Percentiles rank a stretch among this genome's conserved stretches.
Evolutionary conservation across 2,113 vertebrate species (phyloP).

Genomic region (Pangasianodon gigas): DNA sequence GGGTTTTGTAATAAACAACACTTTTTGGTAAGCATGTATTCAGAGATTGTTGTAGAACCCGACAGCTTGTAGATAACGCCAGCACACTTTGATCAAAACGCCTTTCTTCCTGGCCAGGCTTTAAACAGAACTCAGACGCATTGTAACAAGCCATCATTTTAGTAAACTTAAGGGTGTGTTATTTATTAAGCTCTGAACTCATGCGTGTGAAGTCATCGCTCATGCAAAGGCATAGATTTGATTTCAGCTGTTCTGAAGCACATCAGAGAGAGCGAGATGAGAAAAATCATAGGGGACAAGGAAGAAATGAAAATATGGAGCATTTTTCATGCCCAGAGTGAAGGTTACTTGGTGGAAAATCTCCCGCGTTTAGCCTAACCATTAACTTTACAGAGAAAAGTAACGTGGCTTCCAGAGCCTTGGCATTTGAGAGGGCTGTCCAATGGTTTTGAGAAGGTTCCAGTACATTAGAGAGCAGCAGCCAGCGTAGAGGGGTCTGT

Average conservation of each 20-base stretch:
- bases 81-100: conserved; percentile 37
- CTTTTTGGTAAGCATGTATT: background rate
- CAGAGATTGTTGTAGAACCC: conserved; percentile 5
- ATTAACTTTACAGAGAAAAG: conserved; percentile 50
- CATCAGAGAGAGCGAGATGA: conserved; percentile 30
- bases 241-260: conserved; percentile 48
- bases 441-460: conserved; percentile 32
- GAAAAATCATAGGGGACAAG: background rate
- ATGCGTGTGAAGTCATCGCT: conserved; percentile 55
- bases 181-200: conserved; percentile 54
- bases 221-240: conserved; percentile 52
- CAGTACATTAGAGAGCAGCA: conserved; percentile 29
- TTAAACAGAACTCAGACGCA: conserved; percentile 30
- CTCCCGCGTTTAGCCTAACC: conserved; percentile 44
- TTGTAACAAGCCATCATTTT: conserved; percentile 31
- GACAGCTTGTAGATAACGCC: conserved; percentile 32
- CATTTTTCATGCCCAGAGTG: conserved; percentile 49
- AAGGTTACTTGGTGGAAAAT: conserved; percentile 58
- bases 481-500: conserved; percentile 15
- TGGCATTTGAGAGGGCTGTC: conserved; percentile 37
- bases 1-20: conserved; percentile 14
- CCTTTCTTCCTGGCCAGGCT: conserved; percentile 33
- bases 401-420: conserved; percentile 45
- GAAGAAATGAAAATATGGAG: conserved; percentile 20
- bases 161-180: conserved; percentile 55